These are phyloP conservation scores for Oreochromis tanganicae DNA, from an alignment of 2,113 vertebrate genomes.

Conservation along the genomic window DNA sequence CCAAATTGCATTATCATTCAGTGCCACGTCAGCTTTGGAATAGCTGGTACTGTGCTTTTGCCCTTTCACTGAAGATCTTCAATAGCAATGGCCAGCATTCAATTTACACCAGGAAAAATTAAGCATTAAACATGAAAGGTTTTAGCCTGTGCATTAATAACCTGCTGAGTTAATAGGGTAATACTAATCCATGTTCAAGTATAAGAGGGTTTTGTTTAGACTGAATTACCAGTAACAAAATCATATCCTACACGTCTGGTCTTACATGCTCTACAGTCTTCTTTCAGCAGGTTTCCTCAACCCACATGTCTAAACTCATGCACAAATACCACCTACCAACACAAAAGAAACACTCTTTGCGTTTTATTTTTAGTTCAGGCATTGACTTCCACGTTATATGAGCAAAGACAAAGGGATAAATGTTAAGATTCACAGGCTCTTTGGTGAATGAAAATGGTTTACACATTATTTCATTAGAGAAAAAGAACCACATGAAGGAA, in stretches of 20 bases:
- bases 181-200: neutral
- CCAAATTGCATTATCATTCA: constrained; percentile 63
- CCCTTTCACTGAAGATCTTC: constrained; percentile 20
- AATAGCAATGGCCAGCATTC: constrained; percentile 19
- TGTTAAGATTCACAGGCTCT: neutral
- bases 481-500: neutral
- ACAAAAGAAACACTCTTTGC: neutral
- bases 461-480: neutral
- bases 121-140: neutral
- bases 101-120: constrained; percentile 12
- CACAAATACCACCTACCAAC: neutral
- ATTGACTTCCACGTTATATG: neutral
- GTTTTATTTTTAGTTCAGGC: constrained; percentile 30
- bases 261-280: neutral
- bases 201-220: neutral
- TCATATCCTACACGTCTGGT: neutral
- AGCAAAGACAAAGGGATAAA: neutral
- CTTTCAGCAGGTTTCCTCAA: neutral
- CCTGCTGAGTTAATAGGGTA: neutral
- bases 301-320: neutral
- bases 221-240: neutral
- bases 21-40: constrained; percentile 25
- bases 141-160: neutral
- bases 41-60: neutral
- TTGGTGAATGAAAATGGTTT: neutral